Conservation (phyloP, 2,888 invertebrate species). For the Pristionchus mayeri region DNA sequence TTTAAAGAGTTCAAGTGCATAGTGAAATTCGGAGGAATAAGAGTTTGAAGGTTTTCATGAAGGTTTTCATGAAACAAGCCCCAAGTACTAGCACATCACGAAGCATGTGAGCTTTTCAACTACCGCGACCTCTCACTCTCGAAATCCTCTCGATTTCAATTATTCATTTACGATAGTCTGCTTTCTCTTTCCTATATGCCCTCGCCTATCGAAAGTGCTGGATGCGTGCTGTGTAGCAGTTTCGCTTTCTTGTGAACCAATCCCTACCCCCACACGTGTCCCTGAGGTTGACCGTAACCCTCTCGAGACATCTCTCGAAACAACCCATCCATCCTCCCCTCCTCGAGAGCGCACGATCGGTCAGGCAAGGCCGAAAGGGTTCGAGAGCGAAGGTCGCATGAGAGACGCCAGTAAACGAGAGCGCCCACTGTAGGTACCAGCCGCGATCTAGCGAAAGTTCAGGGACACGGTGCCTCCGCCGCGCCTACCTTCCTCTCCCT, state of each 20-base stretch:
- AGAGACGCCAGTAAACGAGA: neutral
- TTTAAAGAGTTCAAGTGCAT: too few species aligned
- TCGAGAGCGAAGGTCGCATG: neutral
- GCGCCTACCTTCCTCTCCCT: slow-evolving; percentile 2
- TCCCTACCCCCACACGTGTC: neutral
- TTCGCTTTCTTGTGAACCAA: neutral
- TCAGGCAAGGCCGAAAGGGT: slow-evolving; percentile 27
- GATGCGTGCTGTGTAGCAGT: neutral
- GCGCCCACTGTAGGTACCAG: slow-evolving; percentile 43
- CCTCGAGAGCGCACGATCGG: neutral
- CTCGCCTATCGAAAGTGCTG: neutral
- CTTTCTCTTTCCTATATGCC: neutral
- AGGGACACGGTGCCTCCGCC: slow-evolving; percentile 27
- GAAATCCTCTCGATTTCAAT: neutral
- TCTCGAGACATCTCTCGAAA: neutral
- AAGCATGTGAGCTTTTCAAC: neutral
- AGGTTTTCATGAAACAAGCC: too few species aligned
- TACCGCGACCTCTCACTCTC: neutral
- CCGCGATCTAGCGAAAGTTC: slow-evolving; percentile 47
- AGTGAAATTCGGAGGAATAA: too few species aligned
- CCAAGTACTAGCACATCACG: too few species aligned
- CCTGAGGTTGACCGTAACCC: neutral
- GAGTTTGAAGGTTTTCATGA: too few species aligned
- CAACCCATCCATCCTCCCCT: neutral
- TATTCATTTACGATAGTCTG: neutral